A percentile compares a stretch with the other conserved stretches of the same genome.
phyloP scores from a whole-genome alignment of 2,797 vertebrate genomes.

The Chaetodon trifasciatus region DNA sequence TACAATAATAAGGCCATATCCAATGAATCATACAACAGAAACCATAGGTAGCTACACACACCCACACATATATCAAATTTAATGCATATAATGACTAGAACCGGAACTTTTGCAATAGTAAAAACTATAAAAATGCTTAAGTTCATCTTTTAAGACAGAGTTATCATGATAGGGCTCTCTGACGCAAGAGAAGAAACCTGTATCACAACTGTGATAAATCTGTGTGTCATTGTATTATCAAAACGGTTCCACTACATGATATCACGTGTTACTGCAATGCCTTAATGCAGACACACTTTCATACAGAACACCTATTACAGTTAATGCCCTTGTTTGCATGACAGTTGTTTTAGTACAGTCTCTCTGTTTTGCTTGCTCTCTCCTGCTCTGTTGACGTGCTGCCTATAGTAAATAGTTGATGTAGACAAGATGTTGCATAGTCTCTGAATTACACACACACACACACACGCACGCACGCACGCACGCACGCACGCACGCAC shows the following conservation, averaged over 20 bases:
- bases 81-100: not conserved
- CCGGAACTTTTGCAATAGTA: not conserved
- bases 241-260: not conserved
- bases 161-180: not conserved
- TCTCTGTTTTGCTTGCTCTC: not conserved
- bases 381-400: slow-evolving; percentile 11
- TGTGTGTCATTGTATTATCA: not conserved
- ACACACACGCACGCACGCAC: too few species aligned
- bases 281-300: not conserved
- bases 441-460: slow-evolving; percentile 3
- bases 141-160: not conserved
- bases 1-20: not conserved
- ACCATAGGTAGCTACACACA: not conserved
- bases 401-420: not conserved
- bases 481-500: not conserved
- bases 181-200: not conserved
- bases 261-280: not conserved
- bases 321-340: not conserved
- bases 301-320: not conserved
- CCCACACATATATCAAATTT: not conserved
- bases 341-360: not conserved
- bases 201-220: not conserved
- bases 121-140: not conserved
- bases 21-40: not conserved
- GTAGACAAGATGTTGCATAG: slow-evolving; percentile 11